phyloP scores from a whole-genome alignment of 2,113 vertebrate species.

The Herpetotheres cachinnans region DNA sequence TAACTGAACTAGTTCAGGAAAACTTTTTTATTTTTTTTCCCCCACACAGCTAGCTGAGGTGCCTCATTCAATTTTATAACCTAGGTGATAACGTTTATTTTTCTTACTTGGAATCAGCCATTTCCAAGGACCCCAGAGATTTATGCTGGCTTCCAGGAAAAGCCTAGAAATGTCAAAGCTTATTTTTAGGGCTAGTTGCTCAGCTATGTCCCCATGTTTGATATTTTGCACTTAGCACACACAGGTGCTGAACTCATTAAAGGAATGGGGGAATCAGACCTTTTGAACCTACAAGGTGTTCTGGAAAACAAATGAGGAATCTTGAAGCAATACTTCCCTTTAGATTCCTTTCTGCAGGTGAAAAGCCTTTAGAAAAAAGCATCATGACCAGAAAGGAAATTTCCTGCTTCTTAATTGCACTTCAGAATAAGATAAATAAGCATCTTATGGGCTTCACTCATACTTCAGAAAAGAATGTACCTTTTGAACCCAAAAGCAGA shows the following conservation, averaged over 20 bases:
- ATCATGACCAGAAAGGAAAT: background rate
- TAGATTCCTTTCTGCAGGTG: background rate
- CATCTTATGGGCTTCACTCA: background rate
- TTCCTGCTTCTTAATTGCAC: background rate
- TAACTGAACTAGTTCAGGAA: background rate
- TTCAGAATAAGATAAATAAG: background rate
- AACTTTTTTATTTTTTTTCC: background rate
- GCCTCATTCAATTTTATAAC: background rate
- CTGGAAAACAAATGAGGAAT: background rate
- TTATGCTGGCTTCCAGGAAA: background rate
- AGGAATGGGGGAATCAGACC: background rate
- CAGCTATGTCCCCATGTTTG: background rate
- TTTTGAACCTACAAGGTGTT: background rate
- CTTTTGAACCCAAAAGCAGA: background rate
- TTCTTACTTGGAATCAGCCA: background rate
- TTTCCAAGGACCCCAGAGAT: background rate
- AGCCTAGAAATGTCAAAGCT: background rate
- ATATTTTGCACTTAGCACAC: background rate
- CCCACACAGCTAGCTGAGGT: rapidly evolving
- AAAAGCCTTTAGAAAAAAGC: background rate
- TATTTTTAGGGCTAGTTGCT: background rate
- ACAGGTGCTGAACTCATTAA: background rate
- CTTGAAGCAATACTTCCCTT: background rate
- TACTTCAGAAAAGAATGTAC: background rate
- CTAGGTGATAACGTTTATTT: background rate